A percentile compares a stretch with the other conserved stretches of the same genome.
Evolutionary conservation across 2,113 vertebrate genomes (phyloP).

Genomic region (Nycticebus coucang): DNA sequence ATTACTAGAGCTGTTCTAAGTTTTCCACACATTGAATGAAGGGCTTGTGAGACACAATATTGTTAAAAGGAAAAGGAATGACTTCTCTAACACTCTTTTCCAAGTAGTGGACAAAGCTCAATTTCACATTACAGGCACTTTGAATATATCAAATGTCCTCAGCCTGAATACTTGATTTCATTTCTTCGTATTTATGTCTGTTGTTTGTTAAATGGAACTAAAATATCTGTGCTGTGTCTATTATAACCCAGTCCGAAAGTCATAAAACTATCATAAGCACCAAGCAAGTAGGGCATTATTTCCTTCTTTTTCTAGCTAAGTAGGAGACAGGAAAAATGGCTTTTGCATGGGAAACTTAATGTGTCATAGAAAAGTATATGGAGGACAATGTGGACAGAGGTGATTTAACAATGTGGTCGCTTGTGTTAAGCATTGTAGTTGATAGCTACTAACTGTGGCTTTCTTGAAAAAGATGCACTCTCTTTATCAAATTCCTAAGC

Average conservation of each 20-base stretch:
- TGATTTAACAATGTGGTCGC: neutral
- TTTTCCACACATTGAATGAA: neutral
- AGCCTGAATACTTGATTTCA: neutral
- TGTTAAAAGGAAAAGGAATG: neutral
- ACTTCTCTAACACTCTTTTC: neutral
- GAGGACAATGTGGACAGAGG: neutral
- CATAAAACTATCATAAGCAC: neutral
- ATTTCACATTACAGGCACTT: neutral
- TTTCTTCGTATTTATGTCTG: neutral
- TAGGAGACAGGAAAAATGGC: neutral
- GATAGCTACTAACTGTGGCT: neutral
- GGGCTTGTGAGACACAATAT: neutral
- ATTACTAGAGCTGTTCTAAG: neutral
- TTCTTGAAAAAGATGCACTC: neutral
- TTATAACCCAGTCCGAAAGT: neutral
- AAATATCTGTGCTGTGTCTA: neutral
- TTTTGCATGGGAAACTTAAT: neutral
- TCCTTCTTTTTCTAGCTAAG: neutral
- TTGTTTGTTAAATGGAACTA: constrained; percentile 28
- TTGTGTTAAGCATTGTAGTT: neutral
- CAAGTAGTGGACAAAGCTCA: neutral
- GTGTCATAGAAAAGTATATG: neutral
- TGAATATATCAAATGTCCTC: neutral
- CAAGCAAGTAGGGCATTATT: neutral
- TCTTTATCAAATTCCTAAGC: neutral